Evolutionary conservation across 1,140 invertebrate genomes (phyloP).

Genomic region (Ceratosolen solmsi): DNA sequence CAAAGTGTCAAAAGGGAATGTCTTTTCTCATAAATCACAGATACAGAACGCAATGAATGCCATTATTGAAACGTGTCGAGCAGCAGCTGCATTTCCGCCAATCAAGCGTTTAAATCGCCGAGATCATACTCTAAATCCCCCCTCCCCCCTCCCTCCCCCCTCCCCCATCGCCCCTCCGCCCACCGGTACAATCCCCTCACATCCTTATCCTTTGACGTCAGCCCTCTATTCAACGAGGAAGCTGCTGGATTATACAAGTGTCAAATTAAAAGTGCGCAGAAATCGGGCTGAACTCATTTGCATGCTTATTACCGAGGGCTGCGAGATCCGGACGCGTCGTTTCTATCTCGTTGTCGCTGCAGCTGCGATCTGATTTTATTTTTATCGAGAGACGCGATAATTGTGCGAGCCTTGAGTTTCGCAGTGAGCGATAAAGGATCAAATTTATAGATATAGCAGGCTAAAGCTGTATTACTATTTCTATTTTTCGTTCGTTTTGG

Average conservation of each 20-base stretch:
- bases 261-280: not conserved
- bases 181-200: too few relatives aligned
- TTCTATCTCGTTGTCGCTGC: not conserved
- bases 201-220: too few relatives aligned
- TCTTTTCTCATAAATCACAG: not conserved
- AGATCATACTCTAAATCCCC: not conserved
- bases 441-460: too few relatives aligned
- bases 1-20: too few relatives aligned
- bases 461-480: too few relatives aligned
- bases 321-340: not conserved
- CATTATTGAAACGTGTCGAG: not conserved
- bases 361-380: not conserved
- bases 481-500: too few relatives aligned
- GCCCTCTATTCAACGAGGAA: too few relatives aligned
- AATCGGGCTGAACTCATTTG: not conserved
- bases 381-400: not conserved
- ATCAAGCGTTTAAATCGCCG: not conserved
- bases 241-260: not conserved
- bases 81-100: not conserved
- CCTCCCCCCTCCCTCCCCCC: not conserved
- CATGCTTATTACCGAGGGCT: not conserved
- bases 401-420: too few relatives aligned
- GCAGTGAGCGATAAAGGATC: not conserved
- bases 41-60: not conserved
- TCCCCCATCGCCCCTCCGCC: too few relatives aligned